These are phyloP conservation scores for Sipha flava DNA, from an alignment of 1,140 invertebrate species.

Conservation along the genomic window DNA sequence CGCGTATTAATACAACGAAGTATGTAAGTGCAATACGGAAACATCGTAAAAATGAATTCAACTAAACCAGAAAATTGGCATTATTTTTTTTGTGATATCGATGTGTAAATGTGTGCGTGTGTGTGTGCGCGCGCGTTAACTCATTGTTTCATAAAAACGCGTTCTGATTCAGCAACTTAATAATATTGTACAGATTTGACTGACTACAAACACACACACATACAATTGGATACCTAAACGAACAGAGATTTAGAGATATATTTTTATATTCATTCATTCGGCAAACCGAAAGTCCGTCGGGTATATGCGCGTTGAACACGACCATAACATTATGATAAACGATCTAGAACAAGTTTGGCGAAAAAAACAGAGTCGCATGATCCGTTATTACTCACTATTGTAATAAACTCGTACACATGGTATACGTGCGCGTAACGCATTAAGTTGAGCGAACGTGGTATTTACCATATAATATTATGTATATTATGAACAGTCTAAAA, in stretches of 20 bases:
- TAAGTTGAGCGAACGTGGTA: too few relatives aligned
- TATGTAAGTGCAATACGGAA: neutral
- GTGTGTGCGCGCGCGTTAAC: too few relatives aligned
- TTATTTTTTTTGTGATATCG: neutral
- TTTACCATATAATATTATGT: too few relatives aligned
- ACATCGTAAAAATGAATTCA: neutral
- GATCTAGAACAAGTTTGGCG: neutral
- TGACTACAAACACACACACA: too few relatives aligned
- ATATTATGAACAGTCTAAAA: too few relatives aligned
- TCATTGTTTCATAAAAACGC: neutral
- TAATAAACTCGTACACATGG: too few relatives aligned
- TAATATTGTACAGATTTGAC: neutral
- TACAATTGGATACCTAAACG: too few relatives aligned
- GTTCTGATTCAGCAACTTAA: neutral
- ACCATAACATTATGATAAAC: neutral
- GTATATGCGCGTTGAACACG: neutral
- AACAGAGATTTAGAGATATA: neutral
- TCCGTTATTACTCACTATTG: too few relatives aligned
- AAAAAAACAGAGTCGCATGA: neutral
- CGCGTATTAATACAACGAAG: neutral
- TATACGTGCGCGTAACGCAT: too few relatives aligned
- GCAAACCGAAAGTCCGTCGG: neutral
- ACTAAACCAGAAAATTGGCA: neutral
- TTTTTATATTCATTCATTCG: neutral
- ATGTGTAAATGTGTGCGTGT: neutral